Percentiles rank a stretch among this genome's conserved stretches.
These are phyloP conservation scores for Brenthis hecate DNA, from an alignment of 2,888 invertebrate genomes.

Conservation along the genomic window DNA sequence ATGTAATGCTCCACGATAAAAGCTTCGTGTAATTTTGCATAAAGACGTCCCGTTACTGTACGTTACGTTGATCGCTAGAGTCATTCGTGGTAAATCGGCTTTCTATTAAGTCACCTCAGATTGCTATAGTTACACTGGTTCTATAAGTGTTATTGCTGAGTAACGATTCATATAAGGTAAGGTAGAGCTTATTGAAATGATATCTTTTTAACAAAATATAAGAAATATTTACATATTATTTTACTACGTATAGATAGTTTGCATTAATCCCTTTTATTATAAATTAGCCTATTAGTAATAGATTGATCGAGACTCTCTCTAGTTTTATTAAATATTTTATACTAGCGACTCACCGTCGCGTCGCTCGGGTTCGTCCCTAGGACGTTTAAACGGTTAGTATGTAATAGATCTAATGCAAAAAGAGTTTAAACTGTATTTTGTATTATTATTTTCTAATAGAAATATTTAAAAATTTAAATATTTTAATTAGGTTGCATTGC, in stretches of 20 bases:
- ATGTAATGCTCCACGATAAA: constrained; percentile 40
- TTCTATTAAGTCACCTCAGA: constrained; percentile 13
- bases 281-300: no score
- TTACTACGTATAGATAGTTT: no score
- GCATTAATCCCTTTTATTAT: no score
- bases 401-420: no score
- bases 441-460: not conserved
- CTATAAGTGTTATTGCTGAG: constrained; percentile 6
- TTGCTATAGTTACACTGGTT: constrained; percentile 11
- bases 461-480: not conserved
- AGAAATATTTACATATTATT: no score
- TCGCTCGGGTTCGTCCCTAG: no score
- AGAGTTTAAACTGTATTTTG: not conserved
- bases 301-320: no score
- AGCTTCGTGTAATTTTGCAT: constrained; percentile 47
- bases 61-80: constrained; percentile 8
- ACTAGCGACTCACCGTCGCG: no score
- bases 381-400: no score
- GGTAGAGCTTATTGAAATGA: not conserved
- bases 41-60: constrained; percentile 26
- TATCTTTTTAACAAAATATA: no score
- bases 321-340: no score
- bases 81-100: constrained; percentile 16
- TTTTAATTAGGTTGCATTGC: not conserved
- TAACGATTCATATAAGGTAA: not conserved